Base-by-base conservation (phyloP, 2,113 vertebrate species). In the Aphyosemion australe region DNA sequence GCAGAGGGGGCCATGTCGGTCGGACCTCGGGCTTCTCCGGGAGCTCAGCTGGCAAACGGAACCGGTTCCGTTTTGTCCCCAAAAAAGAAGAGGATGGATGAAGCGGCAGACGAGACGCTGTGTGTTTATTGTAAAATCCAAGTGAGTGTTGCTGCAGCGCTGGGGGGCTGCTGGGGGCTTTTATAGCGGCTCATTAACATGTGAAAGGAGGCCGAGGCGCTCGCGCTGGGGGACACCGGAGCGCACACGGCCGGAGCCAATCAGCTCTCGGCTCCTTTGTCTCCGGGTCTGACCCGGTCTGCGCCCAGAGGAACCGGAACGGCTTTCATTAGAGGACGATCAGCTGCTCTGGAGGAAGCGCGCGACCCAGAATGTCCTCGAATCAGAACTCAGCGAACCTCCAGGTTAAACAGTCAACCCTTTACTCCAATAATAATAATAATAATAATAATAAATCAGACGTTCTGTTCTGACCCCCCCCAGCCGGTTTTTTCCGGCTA, bases 161-260 rank as follows among this genome's bases (percentile, higher is more conserved):
- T 65, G 80, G 62, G 77, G 56, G 78, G 77, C 84, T 83, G 85
- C 75, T 83, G 78, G 79, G 72, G 72, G 89, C 85, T 88, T 93
- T 94, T 94, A 93, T 93, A 91, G 78, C 19, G 41, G 21, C 82
- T 80, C 15, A 92, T 94, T 95, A 94, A 77, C 94, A 94, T 94
- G 79, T 93, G 91, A 92, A 94, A 90, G 39, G 46, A 75, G 79
- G 71, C 84, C 76, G 89, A 91, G 78, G 68, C 39, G 63, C 66
- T 78, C 75, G 49, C 51, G 86, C 78, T 84, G 77, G 65, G 69
- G 82, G 69, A 87, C 90, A 78, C 83, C 91, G 74, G 78, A 76
- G 91, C 76, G 84, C 89, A 56, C 81, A 87, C 65, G 61, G 75
- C 69, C 50, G 48, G 49, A 87, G 69, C 95, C 95, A 96, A 96